Evolutionary conservation across 2,888 invertebrate species (phyloP).

Genomic region (Archips xylosteana): DNA sequence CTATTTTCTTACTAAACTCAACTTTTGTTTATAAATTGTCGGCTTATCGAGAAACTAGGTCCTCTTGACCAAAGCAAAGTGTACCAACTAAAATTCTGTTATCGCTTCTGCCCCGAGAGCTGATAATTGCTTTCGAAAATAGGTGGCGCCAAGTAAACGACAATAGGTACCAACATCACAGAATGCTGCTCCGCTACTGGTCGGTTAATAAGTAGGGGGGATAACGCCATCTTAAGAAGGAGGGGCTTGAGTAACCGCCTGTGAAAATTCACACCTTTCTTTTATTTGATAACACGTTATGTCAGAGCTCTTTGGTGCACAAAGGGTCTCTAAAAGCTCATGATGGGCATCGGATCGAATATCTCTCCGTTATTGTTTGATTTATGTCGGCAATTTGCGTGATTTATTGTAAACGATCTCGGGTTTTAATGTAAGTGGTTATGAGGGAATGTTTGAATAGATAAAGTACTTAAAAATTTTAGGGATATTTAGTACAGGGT

Average conservation of each 20-base stretch:
- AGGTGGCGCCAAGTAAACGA: conserved; percentile 73
- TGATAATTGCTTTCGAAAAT: conserved; percentile 83
- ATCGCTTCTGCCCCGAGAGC: conserved; percentile 56
- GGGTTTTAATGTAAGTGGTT: conserved; percentile 40
- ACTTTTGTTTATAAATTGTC: not conserved
- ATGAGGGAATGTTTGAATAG: conserved; percentile 42
- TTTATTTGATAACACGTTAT: conserved; percentile 85
- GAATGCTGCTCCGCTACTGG: conserved; percentile 76
- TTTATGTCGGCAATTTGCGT: conserved; percentile 77
- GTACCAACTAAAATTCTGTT: conserved; percentile 54
- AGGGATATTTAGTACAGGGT: conserved; percentile 2
- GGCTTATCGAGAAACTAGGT: not conserved
- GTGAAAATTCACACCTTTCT: conserved; percentile 86
- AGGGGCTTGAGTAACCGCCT: conserved; percentile 74
- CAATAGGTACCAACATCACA: conserved; percentile 75
- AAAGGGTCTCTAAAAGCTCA: conserved; percentile 83
- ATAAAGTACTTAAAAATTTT: conserved; percentile 31
- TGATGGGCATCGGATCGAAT: conserved; percentile 79
- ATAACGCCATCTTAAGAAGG: conserved; percentile 82
- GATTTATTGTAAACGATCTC: conserved; percentile 63
- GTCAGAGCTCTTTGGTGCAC: conserved; percentile 81
- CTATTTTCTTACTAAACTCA: not conserved
- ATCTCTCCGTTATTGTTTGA: conserved; percentile 78
- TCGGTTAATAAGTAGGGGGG: conserved; percentile 67
- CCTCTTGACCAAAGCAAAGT: conserved; percentile 14